These are phyloP conservation scores for Spinus pinus DNA, from an alignment of 2,797 vertebrate species.

Conservation along the genomic window DNA sequence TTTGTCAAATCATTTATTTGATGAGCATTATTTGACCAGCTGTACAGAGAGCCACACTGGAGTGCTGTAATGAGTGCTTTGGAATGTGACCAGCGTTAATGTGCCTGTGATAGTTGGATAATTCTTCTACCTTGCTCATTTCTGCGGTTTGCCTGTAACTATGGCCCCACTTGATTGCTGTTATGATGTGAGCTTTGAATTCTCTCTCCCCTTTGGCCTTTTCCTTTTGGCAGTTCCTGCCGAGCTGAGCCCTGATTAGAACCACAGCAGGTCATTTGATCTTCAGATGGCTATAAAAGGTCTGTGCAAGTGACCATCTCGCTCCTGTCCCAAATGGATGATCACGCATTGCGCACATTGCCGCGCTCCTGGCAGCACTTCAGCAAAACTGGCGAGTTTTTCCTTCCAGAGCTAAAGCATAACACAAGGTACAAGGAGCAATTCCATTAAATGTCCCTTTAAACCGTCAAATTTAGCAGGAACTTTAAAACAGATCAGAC, in stretches of 20 bases:
- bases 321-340: constrained; percentile 44
- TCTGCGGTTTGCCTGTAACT: constrained; percentile 51
- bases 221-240: constrained; percentile 57
- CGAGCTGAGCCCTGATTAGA: constrained; percentile 65
- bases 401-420: constrained; percentile 17
- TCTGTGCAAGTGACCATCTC: constrained; percentile 45
- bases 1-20: constrained; percentile 56
- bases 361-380: constrained; percentile 32
- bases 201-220: constrained; percentile 68
- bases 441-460: constrained; percentile 30
- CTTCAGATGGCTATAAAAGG: constrained; percentile 68
- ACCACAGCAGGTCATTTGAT: constrained; percentile 60
- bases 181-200: constrained; percentile 61
- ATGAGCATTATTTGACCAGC: constrained; percentile 60
- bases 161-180: constrained; percentile 28
- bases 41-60: constrained; percentile 20
- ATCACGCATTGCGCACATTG: neutral
- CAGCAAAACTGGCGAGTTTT: constrained; percentile 28
- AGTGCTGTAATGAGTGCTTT: constrained; percentile 57
- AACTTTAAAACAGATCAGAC: constrained; percentile 34
- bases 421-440: constrained; percentile 1
- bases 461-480: constrained; percentile 9
- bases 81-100: constrained; percentile 14
- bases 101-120: constrained; percentile 53
- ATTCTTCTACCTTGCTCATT: constrained; percentile 49